Conservation (phyloP, 2,113 vertebrate genomes). For the Odocoileus hemionus region DNA sequence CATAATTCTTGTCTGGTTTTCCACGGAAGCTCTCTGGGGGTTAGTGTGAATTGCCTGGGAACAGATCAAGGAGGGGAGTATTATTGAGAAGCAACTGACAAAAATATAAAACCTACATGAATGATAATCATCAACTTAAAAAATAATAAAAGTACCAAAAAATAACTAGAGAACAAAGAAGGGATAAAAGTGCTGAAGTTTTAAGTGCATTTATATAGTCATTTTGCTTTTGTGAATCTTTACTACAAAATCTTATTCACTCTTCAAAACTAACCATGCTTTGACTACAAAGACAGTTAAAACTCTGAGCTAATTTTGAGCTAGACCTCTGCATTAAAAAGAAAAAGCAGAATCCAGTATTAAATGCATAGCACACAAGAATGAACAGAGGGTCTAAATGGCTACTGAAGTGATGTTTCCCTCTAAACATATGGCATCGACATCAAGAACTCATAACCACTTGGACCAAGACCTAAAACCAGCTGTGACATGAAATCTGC, state of each 20-base stretch:
- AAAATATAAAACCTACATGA: neutral
- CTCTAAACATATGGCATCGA: neutral
- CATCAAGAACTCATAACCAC: conserved; percentile 44
- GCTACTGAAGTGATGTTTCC: neutral
- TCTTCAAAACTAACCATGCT: neutral
- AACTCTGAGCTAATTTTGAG: neutral
- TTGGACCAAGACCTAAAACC: conserved; percentile 25
- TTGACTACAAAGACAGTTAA: neutral
- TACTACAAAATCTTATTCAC: neutral
- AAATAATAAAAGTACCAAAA: neutral
- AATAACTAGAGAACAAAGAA: neutral
- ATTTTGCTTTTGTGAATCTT: neutral
- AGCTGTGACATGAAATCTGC: conserved; percentile 19
- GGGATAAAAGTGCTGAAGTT: neutral
- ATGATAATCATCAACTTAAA: neutral
- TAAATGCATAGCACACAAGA: neutral
- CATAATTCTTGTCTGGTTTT: neutral
- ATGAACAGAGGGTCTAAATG: neutral
- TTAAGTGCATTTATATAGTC: neutral
- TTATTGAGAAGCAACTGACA: neutral
- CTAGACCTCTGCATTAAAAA: neutral
- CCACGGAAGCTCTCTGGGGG: neutral
- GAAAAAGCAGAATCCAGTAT: neutral
- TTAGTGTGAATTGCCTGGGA: neutral
- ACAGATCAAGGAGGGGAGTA: accelerated